Conservation (phyloP, 2,888 invertebrate species). For the Mesopsocus fuscifrons region DNA sequence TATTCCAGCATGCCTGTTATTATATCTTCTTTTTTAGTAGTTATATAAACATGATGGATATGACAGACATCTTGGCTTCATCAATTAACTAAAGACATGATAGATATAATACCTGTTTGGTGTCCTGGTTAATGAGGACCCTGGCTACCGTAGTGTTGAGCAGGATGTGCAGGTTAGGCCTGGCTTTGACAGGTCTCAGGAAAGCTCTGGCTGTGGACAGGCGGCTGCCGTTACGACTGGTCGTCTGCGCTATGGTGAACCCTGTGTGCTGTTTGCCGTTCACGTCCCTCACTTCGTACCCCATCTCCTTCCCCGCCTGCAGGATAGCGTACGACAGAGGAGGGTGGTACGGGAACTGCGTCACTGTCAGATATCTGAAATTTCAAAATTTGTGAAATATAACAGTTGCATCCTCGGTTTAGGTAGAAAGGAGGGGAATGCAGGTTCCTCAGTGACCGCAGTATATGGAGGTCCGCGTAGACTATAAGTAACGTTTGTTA, state of each 20-base stretch:
- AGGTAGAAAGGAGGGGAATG: too few species aligned
- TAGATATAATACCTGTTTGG: constrained; percentile 36
- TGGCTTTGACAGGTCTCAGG: constrained; percentile 52
- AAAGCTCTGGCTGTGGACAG: constrained; percentile 67
- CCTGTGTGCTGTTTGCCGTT: constrained; percentile 67
- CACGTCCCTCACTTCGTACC: constrained; percentile 45
- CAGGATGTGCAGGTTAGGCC: constrained; percentile 64
- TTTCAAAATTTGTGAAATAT: too few species aligned
- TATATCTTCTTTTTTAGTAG: too few species aligned
- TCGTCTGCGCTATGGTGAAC: constrained; percentile 76
- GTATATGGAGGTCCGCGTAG: too few species aligned
- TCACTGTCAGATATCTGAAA: constrained; percentile 40
- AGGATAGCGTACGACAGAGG: constrained; percentile 60
- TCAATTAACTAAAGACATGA: too few species aligned
- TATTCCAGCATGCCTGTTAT: too few species aligned
- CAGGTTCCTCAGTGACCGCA: too few species aligned
- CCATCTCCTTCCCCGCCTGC: constrained; percentile 58
- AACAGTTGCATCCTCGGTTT: too few species aligned
- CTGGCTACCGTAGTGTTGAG: constrained; percentile 62
- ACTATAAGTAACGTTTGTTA: too few species aligned
- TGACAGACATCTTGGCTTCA: too few species aligned
- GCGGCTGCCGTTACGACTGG: constrained; percentile 66
- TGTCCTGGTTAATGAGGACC: constrained; percentile 46
- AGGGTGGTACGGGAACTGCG: constrained; percentile 71
- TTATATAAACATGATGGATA: too few species aligned